These are phyloP conservation scores for Gerris buenoi DNA, from an alignment of 1,140 invertebrate genomes.

Conservation along the genomic window DNA sequence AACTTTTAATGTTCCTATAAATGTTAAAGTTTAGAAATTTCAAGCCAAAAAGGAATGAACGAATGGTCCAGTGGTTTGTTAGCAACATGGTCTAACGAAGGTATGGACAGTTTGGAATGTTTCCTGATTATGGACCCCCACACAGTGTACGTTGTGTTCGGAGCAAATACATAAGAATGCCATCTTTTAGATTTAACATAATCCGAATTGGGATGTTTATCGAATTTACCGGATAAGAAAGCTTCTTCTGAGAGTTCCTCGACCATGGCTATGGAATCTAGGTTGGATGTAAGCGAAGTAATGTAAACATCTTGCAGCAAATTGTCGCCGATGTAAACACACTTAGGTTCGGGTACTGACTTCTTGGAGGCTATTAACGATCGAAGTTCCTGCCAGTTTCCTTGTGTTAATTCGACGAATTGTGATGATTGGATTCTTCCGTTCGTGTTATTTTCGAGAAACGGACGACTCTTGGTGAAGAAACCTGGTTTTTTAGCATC, in stretches of 20 bases:
- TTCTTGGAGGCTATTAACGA: neutral
- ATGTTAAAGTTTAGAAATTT: neutral
- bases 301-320: constrained; percentile 60
- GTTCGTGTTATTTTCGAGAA: constrained; percentile 35
- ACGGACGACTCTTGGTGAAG: constrained; percentile 45
- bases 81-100: constrained; percentile 4
- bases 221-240: constrained; percentile 22
- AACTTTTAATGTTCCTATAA: neutral
- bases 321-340: constrained; percentile 64
- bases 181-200: constrained; percentile 4
- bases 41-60: neutral
- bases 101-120: constrained; percentile 1
- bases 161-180: constrained; percentile 1
- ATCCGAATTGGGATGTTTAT: neutral
- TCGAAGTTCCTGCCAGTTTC: constrained; percentile 22
- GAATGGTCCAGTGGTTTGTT: constrained; percentile 2
- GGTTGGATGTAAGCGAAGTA: constrained; percentile 37
- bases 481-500: constrained; percentile 63
- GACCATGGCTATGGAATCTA: constrained; percentile 52
- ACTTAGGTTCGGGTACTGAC: constrained; percentile 37
- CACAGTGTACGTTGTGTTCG: neutral
- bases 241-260: constrained; percentile 56
- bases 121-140: constrained; percentile 2
- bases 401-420: constrained; percentile 39
- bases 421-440: neutral